These are phyloP conservation scores for Antheraea pernyi DNA, from an alignment of 1,140 invertebrate genomes.

Conservation along the genomic window DNA sequence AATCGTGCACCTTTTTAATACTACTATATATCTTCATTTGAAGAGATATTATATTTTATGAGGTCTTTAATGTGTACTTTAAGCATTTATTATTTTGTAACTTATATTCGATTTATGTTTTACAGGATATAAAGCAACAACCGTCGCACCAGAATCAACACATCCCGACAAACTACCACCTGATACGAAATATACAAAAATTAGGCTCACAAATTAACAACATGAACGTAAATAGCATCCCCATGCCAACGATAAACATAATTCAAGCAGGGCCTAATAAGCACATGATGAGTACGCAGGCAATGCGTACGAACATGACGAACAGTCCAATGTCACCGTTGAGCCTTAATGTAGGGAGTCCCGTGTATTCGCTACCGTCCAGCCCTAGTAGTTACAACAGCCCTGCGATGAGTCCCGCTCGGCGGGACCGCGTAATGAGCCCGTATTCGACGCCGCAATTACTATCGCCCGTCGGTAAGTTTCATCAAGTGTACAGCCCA, in stretches of 20 bases:
- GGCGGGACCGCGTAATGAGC: conserved; percentile 56
- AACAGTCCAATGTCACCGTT: conserved; percentile 56
- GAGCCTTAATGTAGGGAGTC: conserved; percentile 54
- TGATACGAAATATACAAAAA: conserved; percentile 37
- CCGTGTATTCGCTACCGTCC: conserved; percentile 61
- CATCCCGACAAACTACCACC: conserved; percentile 42
- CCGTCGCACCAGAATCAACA: conserved; percentile 34
- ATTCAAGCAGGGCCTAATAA: conserved; percentile 44
- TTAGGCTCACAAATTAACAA: conserved; percentile 20
- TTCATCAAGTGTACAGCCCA: conserved; percentile 56
- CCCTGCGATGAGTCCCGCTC: conserved; percentile 57
- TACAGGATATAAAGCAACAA: conserved; percentile 52
- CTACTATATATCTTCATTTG: not conserved
- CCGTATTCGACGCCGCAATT: conserved; percentile 65
- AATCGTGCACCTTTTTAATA: not conserved
- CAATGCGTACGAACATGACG: conserved; percentile 31
- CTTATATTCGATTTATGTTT: conserved; percentile 32
- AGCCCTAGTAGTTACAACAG: conserved; percentile 60
- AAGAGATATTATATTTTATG: not conserved
- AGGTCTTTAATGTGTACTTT: not conserved
- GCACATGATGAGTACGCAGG: conserved; percentile 22
- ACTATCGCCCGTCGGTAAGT: conserved; percentile 57
- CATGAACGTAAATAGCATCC: conserved; percentile 39
- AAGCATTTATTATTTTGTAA: conserved; percentile 13
- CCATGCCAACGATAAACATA: conserved; percentile 58